Conservation (phyloP, 1,140 invertebrate species). For the Papilio dardanus region DNA sequence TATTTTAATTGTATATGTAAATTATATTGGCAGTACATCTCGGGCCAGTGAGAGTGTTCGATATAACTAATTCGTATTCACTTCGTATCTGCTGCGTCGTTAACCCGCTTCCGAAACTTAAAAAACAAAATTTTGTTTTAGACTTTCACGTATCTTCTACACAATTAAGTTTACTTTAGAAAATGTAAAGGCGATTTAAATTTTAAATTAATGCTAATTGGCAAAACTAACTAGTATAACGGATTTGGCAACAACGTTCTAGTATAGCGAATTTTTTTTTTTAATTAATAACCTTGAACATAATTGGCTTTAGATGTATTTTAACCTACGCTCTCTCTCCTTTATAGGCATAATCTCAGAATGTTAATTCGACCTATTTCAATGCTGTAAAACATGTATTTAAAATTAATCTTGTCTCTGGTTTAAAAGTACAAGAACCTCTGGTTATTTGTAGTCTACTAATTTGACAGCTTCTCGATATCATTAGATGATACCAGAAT, state of each 20-base stretch:
- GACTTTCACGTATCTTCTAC: conserved; percentile 8
- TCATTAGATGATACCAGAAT: too few relatives aligned
- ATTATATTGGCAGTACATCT: conserved; percentile 9
- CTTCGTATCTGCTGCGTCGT: background rate
- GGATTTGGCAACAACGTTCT: background rate
- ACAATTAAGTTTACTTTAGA: conserved; percentile 4
- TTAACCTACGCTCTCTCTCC: too few relatives aligned
- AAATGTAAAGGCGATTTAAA: background rate
- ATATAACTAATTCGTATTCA: conserved; percentile 8
- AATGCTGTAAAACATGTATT: too few relatives aligned
- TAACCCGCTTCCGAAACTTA: conserved; percentile 24
- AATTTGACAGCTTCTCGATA: too few relatives aligned
- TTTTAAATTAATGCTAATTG: conserved; percentile 14
- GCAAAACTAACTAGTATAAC: background rate
- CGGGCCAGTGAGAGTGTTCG: background rate
- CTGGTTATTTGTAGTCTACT: too few relatives aligned
- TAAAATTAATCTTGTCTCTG: too few relatives aligned
- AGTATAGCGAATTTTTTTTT: background rate
- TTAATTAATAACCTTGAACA: background rate
- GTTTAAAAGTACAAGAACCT: too few relatives aligned
- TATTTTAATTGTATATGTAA: conserved; percentile 5
- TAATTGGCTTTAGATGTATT: background rate
- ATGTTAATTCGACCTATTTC: too few relatives aligned
- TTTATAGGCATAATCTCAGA: too few relatives aligned
- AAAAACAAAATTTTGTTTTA: background rate